These are phyloP conservation scores for Sinohyriopsis cumingii DNA, from an alignment of 2,888 invertebrate species.

Conservation along the genomic window DNA sequence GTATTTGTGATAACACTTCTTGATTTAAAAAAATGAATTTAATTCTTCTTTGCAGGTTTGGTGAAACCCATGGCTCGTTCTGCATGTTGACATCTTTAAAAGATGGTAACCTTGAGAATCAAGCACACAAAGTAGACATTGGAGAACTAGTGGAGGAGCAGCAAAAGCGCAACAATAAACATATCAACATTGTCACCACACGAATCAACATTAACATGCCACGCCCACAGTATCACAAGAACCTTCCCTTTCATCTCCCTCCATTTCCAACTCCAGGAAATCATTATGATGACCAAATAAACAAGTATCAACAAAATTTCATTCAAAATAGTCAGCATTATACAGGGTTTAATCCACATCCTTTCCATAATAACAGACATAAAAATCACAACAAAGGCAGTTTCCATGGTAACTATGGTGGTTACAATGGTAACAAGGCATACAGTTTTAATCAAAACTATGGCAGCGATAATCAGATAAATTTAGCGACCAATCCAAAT, in stretches of 20 bases:
- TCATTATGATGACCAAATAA: too few relatives aligned
- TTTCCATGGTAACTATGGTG: not conserved
- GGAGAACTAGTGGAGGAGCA: constrained; percentile 51
- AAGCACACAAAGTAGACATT: constrained; percentile 53
- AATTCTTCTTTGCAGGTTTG: constrained; percentile 49
- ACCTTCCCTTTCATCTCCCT: not conserved
- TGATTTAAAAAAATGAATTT: not conserved
- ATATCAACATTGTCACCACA: constrained; percentile 49
- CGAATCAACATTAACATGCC: constrained; percentile 41
- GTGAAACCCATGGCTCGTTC: constrained; percentile 58
- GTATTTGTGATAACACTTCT: not conserved
- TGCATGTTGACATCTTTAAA: constrained; percentile 56
- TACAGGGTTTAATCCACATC: not conserved
- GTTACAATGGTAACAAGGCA: not conserved
- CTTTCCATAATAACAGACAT: constrained; percentile 6
- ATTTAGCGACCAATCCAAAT: constrained; percentile 6
- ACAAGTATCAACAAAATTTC: too few relatives aligned
- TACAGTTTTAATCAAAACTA: not conserved
- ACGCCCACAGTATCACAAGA: constrained; percentile 38
- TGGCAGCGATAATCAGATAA: constrained; percentile 12
- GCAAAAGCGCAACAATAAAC: constrained; percentile 35
- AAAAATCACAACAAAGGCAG: constrained; percentile 8
- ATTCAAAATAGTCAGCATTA: not conserved
- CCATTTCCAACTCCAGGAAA: not conserved
- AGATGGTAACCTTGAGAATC: constrained; percentile 54